These are phyloP conservation scores for Tridacna crocea DNA, from an alignment of 2,888 invertebrate genomes.

Conservation along the genomic window DNA sequence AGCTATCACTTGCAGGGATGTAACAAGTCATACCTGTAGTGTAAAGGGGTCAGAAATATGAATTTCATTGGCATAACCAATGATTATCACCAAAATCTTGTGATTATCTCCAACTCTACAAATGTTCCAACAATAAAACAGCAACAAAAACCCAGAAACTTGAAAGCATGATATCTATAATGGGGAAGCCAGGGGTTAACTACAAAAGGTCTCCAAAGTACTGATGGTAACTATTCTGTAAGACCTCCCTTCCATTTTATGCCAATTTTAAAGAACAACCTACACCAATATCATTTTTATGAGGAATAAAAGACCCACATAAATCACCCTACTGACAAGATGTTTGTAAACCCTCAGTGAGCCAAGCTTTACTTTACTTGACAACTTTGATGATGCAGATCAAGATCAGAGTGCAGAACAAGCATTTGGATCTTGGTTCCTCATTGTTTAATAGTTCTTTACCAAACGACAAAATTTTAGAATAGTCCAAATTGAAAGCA, in stretches of 20 bases:
- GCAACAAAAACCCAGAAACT: constrained; percentile 24
- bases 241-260: constrained; percentile 28
- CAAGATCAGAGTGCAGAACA: too few species aligned
- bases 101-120: constrained; percentile 29
- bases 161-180: constrained; percentile 16
- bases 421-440: too few species aligned
- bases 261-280: background rate
- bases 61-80: background rate
- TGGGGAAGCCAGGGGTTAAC: constrained; percentile 1
- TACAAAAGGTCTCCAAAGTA: background rate
- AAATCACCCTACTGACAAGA: constrained; percentile 7
- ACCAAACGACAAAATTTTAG: too few species aligned
- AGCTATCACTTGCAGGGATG: too few species aligned
- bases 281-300: constrained; percentile 7
- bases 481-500: too few species aligned
- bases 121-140: constrained; percentile 39
- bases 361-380: too few species aligned
- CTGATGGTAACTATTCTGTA: background rate
- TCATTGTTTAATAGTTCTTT: too few species aligned
- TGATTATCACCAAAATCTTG: background rate
- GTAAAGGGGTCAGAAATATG: background rate
- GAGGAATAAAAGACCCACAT: background rate
- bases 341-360: background rate
- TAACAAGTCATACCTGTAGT: too few species aligned
- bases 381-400: too few species aligned